Evolutionary conservation across 2,797 vertebrate species (phyloP).

Genomic region (Graptemys geographica): DNA sequence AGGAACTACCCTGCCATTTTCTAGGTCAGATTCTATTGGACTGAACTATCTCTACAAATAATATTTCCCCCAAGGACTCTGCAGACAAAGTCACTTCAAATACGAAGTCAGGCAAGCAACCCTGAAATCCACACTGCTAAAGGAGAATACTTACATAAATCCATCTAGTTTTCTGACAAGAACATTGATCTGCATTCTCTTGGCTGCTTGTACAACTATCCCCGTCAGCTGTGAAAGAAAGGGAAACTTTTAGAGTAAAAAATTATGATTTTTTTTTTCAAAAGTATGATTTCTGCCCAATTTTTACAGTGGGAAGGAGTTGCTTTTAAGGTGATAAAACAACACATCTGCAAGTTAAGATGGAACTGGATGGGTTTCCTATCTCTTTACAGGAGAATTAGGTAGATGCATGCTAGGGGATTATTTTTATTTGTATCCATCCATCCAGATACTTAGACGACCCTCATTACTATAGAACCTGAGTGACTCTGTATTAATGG

Average conservation of each 20-base stretch:
- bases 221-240: slow-evolving; percentile 89
- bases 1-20: not conserved
- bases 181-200: slow-evolving; percentile 92
- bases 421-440: not conserved
- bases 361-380: not conserved
- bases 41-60: not conserved
- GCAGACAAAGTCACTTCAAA: not conserved
- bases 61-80: not conserved
- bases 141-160: slow-evolving; percentile 86
- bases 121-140: not conserved
- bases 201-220: slow-evolving; percentile 88
- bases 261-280: not conserved
- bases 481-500: not conserved
- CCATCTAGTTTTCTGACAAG: slow-evolving; percentile 82
- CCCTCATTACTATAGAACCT: not conserved
- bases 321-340: not conserved
- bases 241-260: not conserved
- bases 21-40: not conserved
- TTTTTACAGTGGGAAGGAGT: not conserved
- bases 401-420: not conserved
- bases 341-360: not conserved
- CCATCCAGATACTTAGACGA: not conserved
- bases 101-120: not conserved
- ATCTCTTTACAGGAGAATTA: not conserved
- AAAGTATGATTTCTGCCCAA: not conserved